Evolutionary conservation across 2,797 vertebrate genomes (phyloP), one percentile per base, ranked within the genome.

Genomic region (Spatula versicolor): DNA sequence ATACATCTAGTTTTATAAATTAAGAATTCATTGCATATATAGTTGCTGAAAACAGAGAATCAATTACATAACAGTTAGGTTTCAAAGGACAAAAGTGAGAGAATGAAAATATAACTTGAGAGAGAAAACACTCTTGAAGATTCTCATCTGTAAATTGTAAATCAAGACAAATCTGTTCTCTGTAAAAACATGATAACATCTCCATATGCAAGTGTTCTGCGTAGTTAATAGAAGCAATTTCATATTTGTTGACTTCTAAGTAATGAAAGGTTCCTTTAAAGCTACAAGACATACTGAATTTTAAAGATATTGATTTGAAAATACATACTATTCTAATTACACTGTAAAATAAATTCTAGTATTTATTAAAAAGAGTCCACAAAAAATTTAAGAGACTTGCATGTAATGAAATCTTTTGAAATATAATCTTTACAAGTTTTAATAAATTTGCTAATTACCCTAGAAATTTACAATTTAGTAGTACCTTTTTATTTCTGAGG

Each of bases 401-500:
- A 83, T 5, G 19, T 63, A 41, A 41, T 30, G 20, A 5, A 63
- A 43, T 30, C 62, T 43, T 63, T 63, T 31, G 63, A 90, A 93
- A 55, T 60, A 1, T 77, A 86, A 60, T 4, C 62, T 62, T 93
- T 28, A 64, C 20, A 89, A 83, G 41, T 86, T 87, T 73, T 68
- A 92, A 78, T 82, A 86, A 33, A 67, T 74, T 66, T 66, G 10
- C 9, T 86, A 79, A 82, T 79, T 86, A 74, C 48, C 6, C 41
- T 37, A 26, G 12, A 84, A 88, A 59, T 62, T 33, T 58, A 33
- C n/a, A 86, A 82, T 54, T 81, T 63, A 88, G 37, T 50, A 52
- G 41, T 92, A 99, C 99, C 99, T 99, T 99, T 98, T 99, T 99
- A 97, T 99, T 99, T 98, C 99, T 99, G 98, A 99, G 99, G 99